Conservation (phyloP, 2,888 invertebrate species). For the Homarus gammarus region DNA sequence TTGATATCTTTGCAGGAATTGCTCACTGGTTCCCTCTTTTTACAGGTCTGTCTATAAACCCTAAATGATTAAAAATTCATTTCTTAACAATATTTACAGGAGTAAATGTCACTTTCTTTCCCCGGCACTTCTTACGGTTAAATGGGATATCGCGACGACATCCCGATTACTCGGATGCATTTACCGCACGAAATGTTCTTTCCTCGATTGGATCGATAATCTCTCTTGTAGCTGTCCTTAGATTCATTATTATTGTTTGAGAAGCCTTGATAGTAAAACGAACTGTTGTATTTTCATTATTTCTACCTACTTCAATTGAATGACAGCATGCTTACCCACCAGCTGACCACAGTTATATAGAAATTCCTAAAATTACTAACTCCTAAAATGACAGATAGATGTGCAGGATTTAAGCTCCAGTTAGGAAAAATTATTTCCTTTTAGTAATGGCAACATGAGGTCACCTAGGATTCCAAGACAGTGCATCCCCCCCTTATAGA, state of each 20-base stretch:
- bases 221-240: conserved; percentile 83
- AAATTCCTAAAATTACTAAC: conserved; percentile 72
- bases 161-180: conserved; percentile 86
- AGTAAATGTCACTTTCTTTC: conserved; percentile 90
- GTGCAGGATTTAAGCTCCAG: conserved; percentile 75
- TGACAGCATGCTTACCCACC: conserved; percentile 76
- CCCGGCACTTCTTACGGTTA: conserved; percentile 87
- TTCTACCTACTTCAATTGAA: conserved; percentile 82
- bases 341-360: conserved; percentile 76
- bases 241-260: conserved; percentile 84
- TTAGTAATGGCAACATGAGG: conserved; percentile 77
- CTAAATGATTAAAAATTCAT: conserved; percentile 84
- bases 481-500: conserved; percentile 77
- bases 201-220: conserved; percentile 86
- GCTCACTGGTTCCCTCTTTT: conserved; percentile 87
- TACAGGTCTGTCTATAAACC: conserved; percentile 83
- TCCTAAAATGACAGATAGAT: conserved; percentile 76
- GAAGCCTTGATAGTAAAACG: conserved; percentile 83
- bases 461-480: conserved; percentile 77
- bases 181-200: conserved; percentile 84
- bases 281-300: conserved; percentile 81
- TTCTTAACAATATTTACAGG: conserved; percentile 87
- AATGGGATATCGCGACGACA: conserved; percentile 88
- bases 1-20: conserved; percentile 88
- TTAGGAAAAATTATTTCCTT: conserved; percentile 38